Base-by-base conservation (phyloP, 2,888 invertebrate genomes). In the Parnassius mnemosyne region DNA sequence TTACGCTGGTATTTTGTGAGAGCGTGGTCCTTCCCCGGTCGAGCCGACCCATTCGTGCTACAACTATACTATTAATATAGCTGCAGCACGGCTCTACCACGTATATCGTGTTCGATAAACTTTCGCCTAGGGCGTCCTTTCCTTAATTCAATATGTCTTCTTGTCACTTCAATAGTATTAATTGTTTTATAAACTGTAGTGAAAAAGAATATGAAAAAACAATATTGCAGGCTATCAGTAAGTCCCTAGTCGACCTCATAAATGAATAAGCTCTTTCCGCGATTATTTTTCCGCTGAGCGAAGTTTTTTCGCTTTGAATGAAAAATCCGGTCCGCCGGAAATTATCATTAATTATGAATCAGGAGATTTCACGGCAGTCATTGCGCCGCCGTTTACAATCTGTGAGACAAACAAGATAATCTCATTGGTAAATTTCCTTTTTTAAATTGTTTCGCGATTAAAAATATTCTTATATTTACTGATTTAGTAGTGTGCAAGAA, bases 281-380 rank as follows among this genome's bases (percentile, higher is more conserved):
- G 80, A 84, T 87, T 84, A 85, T 86, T 88, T 85, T 89, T 83
- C 80, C 82, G 79, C 68, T 70, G 76, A 71, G 72, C 75, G 73
- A 77, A 76, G 67, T 87, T 88, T 87, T 85, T 76, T 75, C 80
- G 79, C 71, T 52, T 53, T 77, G 75, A 78, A 76, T 81, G 79
- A 84, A 88, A 87, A 88, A 83, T 83, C 85, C 83, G 76, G 73
- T 78, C 80, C 74, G 80, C 78, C 88, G 91, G 92, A 91, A 85
- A 91, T 91, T 88, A 86, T 84, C 89, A 86, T 91, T 89, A 90
- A 91, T 91, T 90, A 90, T 89, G 84, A 83, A 89, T 83, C 83
- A 72, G 78, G 76, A 70, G 66, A 68, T 76, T 77, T 79, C 71
- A 74, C 72, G 71, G 71, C 77, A 81, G 79, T 78, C 77, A 78